Evolutionary conservation across 2,888 invertebrate genomes (phyloP).

Genomic region (Melieria crassipennis): DNA sequence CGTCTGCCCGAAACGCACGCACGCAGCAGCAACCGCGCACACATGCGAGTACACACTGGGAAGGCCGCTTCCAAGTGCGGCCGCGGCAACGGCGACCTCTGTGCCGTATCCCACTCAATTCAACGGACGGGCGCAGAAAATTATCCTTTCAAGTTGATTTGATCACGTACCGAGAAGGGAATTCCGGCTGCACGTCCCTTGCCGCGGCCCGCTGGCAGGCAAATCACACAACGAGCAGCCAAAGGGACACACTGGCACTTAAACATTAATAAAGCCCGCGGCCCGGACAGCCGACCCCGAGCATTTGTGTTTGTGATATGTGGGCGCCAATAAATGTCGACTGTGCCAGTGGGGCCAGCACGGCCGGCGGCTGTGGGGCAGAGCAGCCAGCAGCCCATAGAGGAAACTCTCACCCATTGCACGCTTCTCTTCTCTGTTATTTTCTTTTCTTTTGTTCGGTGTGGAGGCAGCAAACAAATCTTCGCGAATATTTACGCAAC

Average conservation of each 20-base stretch:
- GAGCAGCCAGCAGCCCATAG: too few species aligned
- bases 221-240: constrained; percentile 8
- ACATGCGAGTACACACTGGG: neutral
- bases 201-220: constrained; percentile 2
- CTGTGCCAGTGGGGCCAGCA: neutral
- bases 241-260: constrained; percentile 2
- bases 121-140: constrained; percentile 11
- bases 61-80: neutral
- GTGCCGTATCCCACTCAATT: too few species aligned
- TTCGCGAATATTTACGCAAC: too few species aligned
- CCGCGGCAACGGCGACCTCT: too few species aligned
- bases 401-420: too few species aligned
- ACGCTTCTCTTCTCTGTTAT: too few species aligned
- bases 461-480: too few species aligned
- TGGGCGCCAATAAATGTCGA: constrained; percentile 6
- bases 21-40: constrained; percentile 14
- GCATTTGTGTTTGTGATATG: neutral
- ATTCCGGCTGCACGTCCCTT: constrained; percentile 10
- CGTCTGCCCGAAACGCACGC: constrained; percentile 46
- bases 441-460: too few species aligned
- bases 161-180: constrained; percentile 61
- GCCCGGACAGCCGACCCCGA: neutral
- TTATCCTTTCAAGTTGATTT: constrained; percentile 66
- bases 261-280: constrained; percentile 11
- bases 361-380: too few species aligned